Evolutionary conservation across 2,797 vertebrate species (phyloP).

Genomic region (Chaenodraco wilsoni): DNA sequence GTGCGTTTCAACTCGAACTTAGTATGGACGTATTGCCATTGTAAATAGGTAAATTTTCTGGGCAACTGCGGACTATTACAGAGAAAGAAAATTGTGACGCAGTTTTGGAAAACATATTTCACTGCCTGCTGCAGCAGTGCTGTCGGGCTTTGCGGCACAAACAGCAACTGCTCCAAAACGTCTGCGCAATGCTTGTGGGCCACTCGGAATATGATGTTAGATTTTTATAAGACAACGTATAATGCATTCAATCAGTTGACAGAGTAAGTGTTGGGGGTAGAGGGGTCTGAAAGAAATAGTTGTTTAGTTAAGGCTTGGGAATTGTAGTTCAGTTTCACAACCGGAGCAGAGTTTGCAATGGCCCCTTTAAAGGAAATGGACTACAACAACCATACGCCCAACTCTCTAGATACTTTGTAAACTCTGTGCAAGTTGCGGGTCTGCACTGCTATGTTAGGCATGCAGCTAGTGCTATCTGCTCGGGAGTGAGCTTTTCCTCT

Average conservation of each 20-base stretch:
- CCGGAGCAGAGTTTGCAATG: background rate
- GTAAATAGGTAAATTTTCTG: constrained; percentile 71
- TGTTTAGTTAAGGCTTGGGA: constrained; percentile 74
- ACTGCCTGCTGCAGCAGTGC: constrained; percentile 64
- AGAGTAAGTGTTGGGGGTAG: constrained; percentile 76
- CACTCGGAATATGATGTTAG: background rate
- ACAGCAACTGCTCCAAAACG: constrained; percentile 43
- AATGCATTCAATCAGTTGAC: constrained; percentile 80
- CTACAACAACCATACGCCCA: constrained; percentile 82
- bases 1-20: constrained; percentile 33
- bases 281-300: constrained; percentile 80
- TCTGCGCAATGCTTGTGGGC: constrained; percentile 24
- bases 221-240: constrained; percentile 63
- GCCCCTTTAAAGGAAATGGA: constrained; percentile 67
- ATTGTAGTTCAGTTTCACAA: constrained; percentile 75
- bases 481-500: constrained; percentile 46
- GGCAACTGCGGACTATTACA: constrained; percentile 78
- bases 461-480: constrained; percentile 76
- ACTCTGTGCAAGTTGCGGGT: constrained; percentile 87
- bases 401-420: constrained; percentile 86
- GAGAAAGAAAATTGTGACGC: constrained; percentile 88
- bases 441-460: constrained; percentile 81
- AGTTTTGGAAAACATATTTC: constrained; percentile 85
- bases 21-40: constrained; percentile 5
- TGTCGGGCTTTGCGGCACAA: constrained; percentile 54